Base-by-base conservation (phyloP, 2,888 invertebrate species). In the Nudaria mundana region DNA sequence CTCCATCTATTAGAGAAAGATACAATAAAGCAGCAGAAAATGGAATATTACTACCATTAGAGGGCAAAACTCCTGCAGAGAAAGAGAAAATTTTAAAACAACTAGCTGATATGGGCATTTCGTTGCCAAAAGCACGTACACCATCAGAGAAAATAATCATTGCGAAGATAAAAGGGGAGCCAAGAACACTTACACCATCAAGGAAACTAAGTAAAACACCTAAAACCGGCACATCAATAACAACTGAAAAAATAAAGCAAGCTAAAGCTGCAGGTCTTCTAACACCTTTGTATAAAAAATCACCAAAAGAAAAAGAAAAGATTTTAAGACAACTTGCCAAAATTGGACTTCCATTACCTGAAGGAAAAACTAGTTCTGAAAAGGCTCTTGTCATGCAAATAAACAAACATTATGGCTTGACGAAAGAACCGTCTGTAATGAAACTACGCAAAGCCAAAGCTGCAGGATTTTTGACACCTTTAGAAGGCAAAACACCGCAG, bases 121-220 rank as follows among this genome's bases (percentile, higher is more conserved):
- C 62, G 0, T 34, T 73, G 11, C 65, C 72, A 10, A 37, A 64
- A 48, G 69, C 64, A 1, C 38, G 66, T 10, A 66, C 65, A 1
- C 2, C 52, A 7, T 34, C 38, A 10, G 30, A 25, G 13, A 37
- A 38, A 23, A 14, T 10, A 57, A 20, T 60, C 60, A 16, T 16
- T 62, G 7, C 51, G 22, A 41, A 58, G 49, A 5, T 40, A 70
- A 29, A 67, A 54, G 3, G 53, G 37, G 31, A 48, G 54, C 11
- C 69, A 69, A 2, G 71, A 71, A 2, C 63, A 66, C 30, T 68
- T 40, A 0, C 64, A 10, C 2, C 15, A 11, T 32, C 32, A 6
- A 15, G 23, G 15, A 32, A 23, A 23, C 14, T 32, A 15, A 14
- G 32, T 10, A 23, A 10, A 15, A 15, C 32, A 20, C 12, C 12